Conservation (phyloP, 2,888 invertebrate genomes). For the Toxonevra muliebris region DNA sequence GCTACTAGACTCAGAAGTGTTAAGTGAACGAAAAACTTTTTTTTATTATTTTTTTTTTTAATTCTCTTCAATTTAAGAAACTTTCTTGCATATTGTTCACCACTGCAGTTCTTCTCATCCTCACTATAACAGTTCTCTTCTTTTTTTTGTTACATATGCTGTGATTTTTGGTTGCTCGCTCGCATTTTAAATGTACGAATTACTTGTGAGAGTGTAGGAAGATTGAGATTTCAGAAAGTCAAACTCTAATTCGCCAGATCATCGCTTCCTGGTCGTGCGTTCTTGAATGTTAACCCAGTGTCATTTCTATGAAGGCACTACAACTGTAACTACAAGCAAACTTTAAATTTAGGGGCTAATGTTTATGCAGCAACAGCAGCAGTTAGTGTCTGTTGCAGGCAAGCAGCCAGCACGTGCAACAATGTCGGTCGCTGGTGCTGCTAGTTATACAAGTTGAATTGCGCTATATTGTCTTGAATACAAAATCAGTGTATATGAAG, state of each 20-base stretch:
- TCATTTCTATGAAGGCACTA: too few species aligned
- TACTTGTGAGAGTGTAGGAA: too few species aligned
- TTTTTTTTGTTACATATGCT: too few species aligned
- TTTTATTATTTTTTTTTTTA: too few species aligned
- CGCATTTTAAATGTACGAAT: too few species aligned
- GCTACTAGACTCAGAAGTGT: neutral
- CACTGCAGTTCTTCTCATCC: too few species aligned
- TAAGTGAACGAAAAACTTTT: neutral
- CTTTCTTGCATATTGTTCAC: neutral
- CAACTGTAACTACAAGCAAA: too few species aligned
- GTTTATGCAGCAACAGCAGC: neutral
- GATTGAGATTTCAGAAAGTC: conserved; percentile 1
- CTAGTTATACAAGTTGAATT: conserved; percentile 1
- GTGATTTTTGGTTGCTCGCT: too few species aligned
- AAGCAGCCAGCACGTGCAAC: conserved; percentile 9
- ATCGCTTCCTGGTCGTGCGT: conserved; percentile 14
- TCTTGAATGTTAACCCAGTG: neutral
- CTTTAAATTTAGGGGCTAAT: neutral
- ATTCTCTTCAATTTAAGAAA: neutral
- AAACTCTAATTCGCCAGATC: conserved; percentile 18
- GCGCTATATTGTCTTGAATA: conserved; percentile 14
- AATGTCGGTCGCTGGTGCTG: conserved; percentile 1
- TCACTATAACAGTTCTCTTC: too few species aligned
- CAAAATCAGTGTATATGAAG: conserved; percentile 3
- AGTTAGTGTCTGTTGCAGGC: too few species aligned